Conservation (phyloP, 2,113 vertebrate species). For the Delphinus delphis region DNA sequence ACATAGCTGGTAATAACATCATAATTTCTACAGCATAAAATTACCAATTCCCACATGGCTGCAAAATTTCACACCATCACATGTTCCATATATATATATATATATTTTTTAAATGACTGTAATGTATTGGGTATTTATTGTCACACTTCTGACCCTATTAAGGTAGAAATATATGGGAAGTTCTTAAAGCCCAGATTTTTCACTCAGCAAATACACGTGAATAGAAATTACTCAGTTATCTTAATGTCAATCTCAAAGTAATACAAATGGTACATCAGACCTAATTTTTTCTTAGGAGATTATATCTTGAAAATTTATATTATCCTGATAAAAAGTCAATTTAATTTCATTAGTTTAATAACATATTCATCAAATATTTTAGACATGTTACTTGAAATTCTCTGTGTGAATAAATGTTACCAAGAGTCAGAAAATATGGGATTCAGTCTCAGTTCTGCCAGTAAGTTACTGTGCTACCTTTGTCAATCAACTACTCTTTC, state of each 20-base stretch:
- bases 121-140: slow-evolving; percentile 18
- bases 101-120: not conserved
- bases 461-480: not conserved
- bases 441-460: not conserved
- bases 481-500: not conserved
- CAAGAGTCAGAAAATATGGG: not conserved
- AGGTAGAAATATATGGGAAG: slow-evolving; percentile 1
- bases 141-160: slow-evolving; percentile 14
- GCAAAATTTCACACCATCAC: slow-evolving; percentile 62
- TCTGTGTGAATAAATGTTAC: not conserved
- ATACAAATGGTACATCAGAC: not conserved
- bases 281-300: not conserved
- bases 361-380: not conserved
- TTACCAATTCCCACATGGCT: slow-evolving; percentile 28
- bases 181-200: slow-evolving; percentile 44
- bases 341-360: not conserved
- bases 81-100: slow-evolving; percentile 16
- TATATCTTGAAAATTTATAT: not conserved
- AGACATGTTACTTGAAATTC: not conserved
- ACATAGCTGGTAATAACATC: slow-evolving; percentile 4
- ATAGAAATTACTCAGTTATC: slow-evolving; percentile 42
- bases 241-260: not conserved
- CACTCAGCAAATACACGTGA: slow-evolving; percentile 34
- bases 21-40: slow-evolving; percentile 61
- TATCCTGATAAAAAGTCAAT: not conserved